Percentiles rank a stretch among this genome's conserved stretches.
Conservation (phyloP, 2,113 vertebrate species). For the Merops nubicus region DNA sequence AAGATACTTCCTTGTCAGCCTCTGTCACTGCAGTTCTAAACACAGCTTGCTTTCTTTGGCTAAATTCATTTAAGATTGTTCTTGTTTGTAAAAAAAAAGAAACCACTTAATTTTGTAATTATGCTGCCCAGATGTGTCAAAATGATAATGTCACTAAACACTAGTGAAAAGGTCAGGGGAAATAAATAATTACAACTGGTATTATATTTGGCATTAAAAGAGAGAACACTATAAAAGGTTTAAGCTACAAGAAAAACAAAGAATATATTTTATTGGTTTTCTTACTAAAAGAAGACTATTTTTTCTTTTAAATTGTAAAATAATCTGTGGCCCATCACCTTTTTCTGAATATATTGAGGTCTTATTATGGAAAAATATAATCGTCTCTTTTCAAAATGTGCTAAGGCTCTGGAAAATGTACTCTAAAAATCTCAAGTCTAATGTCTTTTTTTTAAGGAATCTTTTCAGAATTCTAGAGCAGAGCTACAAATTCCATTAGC, state of each 20-base stretch:
- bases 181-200: not conserved
- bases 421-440: not conserved
- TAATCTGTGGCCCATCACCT: not conserved
- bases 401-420: not conserved
- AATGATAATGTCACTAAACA: conserved; percentile 34
- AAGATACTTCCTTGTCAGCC: not conserved
- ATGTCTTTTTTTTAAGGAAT: not conserved
- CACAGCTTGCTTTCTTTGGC: not conserved
- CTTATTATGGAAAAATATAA: not conserved
- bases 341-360: not conserved
- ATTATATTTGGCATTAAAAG: not conserved
- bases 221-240: not conserved
- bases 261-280: not conserved
- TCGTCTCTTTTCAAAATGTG: not conserved
- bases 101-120: not conserved
- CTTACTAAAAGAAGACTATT: not conserved
- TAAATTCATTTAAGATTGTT: not conserved
- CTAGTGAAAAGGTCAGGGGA: conserved; percentile 40
- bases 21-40: not conserved
- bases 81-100: not conserved
- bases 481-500: not conserved
- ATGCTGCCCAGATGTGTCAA: not conserved
- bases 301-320: not conserved
- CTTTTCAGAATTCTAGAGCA: not conserved
- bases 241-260: not conserved